Evolutionary conservation across 64 coral and sea anemone species (phyloP).

Genomic region (Montipora foliosa): DNA sequence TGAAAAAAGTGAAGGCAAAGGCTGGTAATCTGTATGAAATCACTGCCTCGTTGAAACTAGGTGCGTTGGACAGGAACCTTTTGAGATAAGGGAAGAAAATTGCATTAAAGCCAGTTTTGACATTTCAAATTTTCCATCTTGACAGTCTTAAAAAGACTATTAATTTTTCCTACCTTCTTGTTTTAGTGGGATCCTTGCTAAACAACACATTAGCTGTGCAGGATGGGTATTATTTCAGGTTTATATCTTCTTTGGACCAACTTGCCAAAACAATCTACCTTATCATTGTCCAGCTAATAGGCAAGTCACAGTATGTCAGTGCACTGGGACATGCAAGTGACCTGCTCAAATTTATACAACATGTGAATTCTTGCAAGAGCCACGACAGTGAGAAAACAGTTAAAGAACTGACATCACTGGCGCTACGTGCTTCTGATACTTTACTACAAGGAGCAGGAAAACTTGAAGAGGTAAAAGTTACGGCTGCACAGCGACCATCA

Average conservation of each 20-base stretch:
- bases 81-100: no score
- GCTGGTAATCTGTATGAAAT: not conserved
- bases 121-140: no score
- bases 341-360: slow-evolving; percentile 38
- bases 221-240: slow-evolving; percentile 47
- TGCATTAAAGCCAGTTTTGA: no score
- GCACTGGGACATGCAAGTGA: slow-evolving; percentile 31
- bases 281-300: slow-evolving; percentile 47
- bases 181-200: slow-evolving; percentile 22
- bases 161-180: not conserved
- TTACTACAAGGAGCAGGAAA: slow-evolving; percentile 46
- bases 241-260: slow-evolving; percentile 44
- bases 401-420: slow-evolving; percentile 14
- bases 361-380: slow-evolving; percentile 26
- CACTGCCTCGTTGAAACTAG: slow-evolving; percentile 26
- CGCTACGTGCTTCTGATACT: slow-evolving; percentile 1
- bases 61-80: not conserved
- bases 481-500: slow-evolving; percentile 11
- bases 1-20: slow-evolving; percentile 49
- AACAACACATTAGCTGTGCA: slow-evolving; percentile 6
- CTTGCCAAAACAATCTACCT: slow-evolving; percentile 52
- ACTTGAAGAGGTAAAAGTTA: slow-evolving; percentile 14
- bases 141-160: no score
- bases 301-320: slow-evolving; percentile 37
- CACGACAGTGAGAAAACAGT: slow-evolving; percentile 24